Conservation (phyloP, 2,888 invertebrate genomes). For the Lissocephala sabroskyi region DNA sequence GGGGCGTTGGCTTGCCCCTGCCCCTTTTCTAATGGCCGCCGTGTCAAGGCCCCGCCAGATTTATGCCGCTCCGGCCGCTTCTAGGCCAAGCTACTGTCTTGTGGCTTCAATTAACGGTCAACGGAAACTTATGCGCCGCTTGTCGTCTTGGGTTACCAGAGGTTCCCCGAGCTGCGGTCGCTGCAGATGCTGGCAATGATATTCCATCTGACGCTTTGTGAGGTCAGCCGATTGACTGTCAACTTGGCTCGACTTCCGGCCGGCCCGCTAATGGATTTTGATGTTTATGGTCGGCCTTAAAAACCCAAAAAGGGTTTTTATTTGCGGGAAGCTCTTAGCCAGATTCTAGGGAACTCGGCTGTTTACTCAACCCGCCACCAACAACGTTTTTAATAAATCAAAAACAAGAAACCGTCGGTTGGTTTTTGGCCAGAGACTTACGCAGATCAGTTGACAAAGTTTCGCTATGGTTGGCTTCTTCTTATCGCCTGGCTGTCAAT, state of each 20-base stretch:
- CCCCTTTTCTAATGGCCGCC: slow-evolving; percentile 20
- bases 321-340: too few species aligned
- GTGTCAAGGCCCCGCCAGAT: slow-evolving; percentile 58
- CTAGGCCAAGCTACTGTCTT: slow-evolving; percentile 41
- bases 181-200: not conserved
- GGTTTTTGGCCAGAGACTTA: slow-evolving; percentile 7
- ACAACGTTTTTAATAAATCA: not conserved
- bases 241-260: slow-evolving; percentile 58
- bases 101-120: slow-evolving; percentile 63
- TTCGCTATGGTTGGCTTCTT: too few species aligned
- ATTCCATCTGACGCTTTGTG: not conserved
- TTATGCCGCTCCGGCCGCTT: slow-evolving; percentile 28
- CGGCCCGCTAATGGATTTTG: slow-evolving; percentile 46
- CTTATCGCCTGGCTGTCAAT: slow-evolving; percentile 33
- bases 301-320: slow-evolving; percentile 6
- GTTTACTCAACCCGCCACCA: too few species aligned
- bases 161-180: slow-evolving; percentile 30
- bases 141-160: slow-evolving; percentile 54
- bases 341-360: too few species aligned
- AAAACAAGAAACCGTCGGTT: too few species aligned
- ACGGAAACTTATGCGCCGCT: slow-evolving; percentile 56
- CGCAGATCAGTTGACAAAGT: too few species aligned
- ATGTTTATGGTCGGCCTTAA: slow-evolving; percentile 28
- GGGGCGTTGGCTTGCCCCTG: slow-evolving; percentile 31
- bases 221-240: slow-evolving; percentile 45